These are phyloP conservation scores for Cephus spinipes DNA, from an alignment of 2,888 invertebrate species.

Conservation along the genomic window DNA sequence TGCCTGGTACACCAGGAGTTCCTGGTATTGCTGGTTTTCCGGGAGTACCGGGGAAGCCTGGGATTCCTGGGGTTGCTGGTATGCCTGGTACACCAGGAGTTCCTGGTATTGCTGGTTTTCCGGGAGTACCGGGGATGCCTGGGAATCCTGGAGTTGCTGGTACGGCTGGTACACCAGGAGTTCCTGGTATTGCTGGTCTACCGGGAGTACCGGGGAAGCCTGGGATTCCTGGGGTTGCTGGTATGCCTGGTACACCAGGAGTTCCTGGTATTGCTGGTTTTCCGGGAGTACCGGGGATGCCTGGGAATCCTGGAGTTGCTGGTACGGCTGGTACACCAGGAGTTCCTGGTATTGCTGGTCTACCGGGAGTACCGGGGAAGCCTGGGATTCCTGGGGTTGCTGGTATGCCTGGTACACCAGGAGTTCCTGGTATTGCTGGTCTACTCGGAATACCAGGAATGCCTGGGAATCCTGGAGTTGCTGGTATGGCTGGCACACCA, in stretches of 20 bases:
- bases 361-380: too few relatives aligned
- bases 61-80: constrained; percentile 43
- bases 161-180: not conserved
- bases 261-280: constrained; percentile 6
- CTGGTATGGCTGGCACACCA: constrained; percentile 58
- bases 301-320: constrained; percentile 39
- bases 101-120: constrained; percentile 35
- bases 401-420: not conserved
- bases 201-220: constrained; percentile 42
- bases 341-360: constrained; percentile 33
- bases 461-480: constrained; percentile 40
- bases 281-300: constrained; percentile 16
- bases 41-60: constrained; percentile 25
- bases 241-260: constrained; percentile 56
- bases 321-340: constrained; percentile 45
- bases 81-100: constrained; percentile 39
- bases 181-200: constrained; percentile 41
- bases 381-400: not conserved
- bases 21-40: constrained; percentile 5
- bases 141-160: not conserved
- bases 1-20: constrained; percentile 54
- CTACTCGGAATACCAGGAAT: constrained; percentile 40
- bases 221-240: constrained; percentile 44
- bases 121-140: constrained; percentile 47
- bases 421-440: constrained; percentile 41